Percentiles rank a stretch among this genome's conserved stretches.
phyloP scores from a whole-genome alignment of 2,113 vertebrate species.

The Phaethornis superciliosus region DNA sequence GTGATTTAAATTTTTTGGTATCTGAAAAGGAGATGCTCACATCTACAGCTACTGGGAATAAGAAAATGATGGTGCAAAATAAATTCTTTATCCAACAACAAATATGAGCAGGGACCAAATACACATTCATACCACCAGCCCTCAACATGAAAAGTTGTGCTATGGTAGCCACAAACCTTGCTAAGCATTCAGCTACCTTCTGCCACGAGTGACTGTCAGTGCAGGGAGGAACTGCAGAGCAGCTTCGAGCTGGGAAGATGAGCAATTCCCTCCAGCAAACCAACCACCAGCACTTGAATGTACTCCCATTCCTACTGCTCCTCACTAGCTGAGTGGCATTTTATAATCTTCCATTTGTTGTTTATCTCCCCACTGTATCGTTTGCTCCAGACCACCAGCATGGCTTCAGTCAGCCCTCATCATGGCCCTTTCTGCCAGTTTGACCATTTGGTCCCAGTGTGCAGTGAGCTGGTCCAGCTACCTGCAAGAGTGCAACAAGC shows the following conservation, averaged over 20 bases:
- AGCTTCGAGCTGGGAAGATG: background rate
- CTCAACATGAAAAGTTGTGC: background rate
- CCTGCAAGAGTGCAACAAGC: background rate
- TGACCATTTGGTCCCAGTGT: background rate
- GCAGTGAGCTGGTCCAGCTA: background rate
- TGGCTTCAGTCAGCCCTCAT: background rate
- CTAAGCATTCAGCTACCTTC: background rate
- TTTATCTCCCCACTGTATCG: background rate
- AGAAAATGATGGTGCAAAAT: background rate
- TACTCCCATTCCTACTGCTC: background rate
- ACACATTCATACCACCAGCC: background rate
- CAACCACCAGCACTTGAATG: background rate
- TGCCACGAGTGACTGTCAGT: background rate
- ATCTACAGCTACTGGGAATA: background rate
- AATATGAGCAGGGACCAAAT: background rate
- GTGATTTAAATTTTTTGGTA: background rate
- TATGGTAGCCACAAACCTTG: background rate
- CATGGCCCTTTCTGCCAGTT: fast-evolving
- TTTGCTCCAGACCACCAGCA: background rate
- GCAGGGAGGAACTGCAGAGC: background rate
- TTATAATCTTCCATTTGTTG: background rate
- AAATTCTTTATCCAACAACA: background rate
- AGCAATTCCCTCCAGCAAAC: background rate
- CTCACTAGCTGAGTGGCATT: background rate
- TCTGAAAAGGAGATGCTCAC: background rate